A percentile compares a stretch with the other conserved stretches of the same genome.
phyloP scores from a whole-genome alignment of 2,888 invertebrate species.

The Apomyelois bistriatella region DNA sequence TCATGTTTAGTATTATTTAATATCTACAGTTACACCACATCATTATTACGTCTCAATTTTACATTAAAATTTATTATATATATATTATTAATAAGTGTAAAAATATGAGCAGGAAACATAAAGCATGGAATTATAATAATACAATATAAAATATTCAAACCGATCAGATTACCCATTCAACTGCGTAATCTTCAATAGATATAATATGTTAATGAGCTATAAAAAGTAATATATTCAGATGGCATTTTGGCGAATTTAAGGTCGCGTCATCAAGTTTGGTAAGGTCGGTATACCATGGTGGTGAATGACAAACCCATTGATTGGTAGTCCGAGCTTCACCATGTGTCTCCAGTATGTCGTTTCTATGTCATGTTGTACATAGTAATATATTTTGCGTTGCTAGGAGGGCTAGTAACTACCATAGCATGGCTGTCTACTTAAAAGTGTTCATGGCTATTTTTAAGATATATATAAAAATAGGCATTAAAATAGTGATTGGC shows the following conservation, averaged over 20 bases:
- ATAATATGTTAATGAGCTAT: conserved; percentile 20
- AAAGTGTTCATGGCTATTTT: background rate
- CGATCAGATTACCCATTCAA: conserved; percentile 1
- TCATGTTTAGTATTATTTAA: no score
- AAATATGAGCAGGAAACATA: no score
- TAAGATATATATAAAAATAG: no score
- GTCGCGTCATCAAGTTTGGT: conserved; percentile 16
- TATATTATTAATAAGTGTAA: no score
- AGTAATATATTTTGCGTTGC: background rate
- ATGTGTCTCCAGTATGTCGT: background rate
- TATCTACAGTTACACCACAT: no score
- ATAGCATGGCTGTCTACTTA: background rate
- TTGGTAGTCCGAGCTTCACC: background rate
- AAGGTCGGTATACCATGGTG: conserved; percentile 10
- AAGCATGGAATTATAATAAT: background rate
- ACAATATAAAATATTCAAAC: background rate
- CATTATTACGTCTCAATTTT: no score
- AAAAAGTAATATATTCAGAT: conserved; percentile 18
- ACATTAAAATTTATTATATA: no score
- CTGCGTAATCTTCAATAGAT: conserved; percentile 18
- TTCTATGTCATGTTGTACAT: background rate
- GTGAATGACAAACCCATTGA: conserved; percentile 16
- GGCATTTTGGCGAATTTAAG: conserved; percentile 16
- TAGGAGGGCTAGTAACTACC: background rate
- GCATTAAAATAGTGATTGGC: no score